Conservation (phyloP, 1,140 invertebrate species). For the Drosophila takahashii region DNA sequence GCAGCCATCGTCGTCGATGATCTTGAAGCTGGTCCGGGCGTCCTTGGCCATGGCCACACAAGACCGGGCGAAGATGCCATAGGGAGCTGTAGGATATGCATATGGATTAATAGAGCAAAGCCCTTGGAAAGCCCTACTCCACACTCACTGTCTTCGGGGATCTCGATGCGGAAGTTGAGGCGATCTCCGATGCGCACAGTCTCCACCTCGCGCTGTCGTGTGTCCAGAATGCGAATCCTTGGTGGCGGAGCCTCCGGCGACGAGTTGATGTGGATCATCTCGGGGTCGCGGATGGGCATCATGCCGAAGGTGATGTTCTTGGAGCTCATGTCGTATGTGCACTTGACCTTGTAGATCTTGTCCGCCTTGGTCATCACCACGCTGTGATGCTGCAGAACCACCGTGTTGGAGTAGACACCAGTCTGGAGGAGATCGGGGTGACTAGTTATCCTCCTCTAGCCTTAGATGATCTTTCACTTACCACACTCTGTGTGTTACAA, state of each 20-base stretch:
- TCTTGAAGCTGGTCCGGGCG: slow-evolving; percentile 97
- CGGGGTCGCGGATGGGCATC: slow-evolving; percentile 97
- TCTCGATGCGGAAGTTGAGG: slow-evolving; percentile 97
- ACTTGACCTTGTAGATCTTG: slow-evolving; percentile 98
- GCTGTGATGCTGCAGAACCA: slow-evolving; percentile 97
- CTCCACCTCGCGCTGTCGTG: slow-evolving; percentile 93
- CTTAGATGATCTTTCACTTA: slow-evolving; percentile 85
- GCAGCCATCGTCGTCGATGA: slow-evolving; percentile 97
- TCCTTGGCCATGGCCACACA: slow-evolving; percentile 99
- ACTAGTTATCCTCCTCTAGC: neutral
- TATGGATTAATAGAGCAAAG: neutral
- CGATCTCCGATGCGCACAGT: slow-evolving; percentile 97
- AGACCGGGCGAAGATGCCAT: slow-evolving; percentile 97
- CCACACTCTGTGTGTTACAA: slow-evolving; percentile 96
- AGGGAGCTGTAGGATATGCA: slow-evolving; percentile 89
- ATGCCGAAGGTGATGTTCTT: slow-evolving; percentile 98
- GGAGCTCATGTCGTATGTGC: slow-evolving; percentile 98
- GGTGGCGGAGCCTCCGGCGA: slow-evolving; percentile 97
- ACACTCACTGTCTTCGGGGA: slow-evolving; percentile 95
- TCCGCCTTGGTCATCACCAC: slow-evolving; percentile 98
- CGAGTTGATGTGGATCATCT: slow-evolving; percentile 97
- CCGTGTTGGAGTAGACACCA: slow-evolving; percentile 97
- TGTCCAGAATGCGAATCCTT: slow-evolving; percentile 95
- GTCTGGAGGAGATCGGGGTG: slow-evolving; percentile 89
- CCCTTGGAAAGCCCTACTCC: too few species aligned